phyloP scores from a whole-genome alignment of 2,888 invertebrate species.

The Salpingus planirostris region DNA sequence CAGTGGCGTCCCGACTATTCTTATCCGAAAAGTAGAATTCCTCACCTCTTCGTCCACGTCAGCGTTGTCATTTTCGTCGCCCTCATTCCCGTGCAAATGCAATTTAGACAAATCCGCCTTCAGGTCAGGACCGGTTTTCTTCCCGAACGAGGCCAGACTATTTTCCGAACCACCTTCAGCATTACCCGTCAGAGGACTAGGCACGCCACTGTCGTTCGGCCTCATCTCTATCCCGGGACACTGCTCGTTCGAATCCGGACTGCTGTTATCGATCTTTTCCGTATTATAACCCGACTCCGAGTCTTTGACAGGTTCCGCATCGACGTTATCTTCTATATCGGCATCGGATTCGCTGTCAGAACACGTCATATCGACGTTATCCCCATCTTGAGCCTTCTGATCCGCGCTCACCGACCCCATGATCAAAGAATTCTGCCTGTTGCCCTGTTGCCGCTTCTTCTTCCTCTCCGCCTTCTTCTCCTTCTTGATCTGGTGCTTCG shows the following conservation, averaged over 20 bases:
- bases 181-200: conserved; percentile 31
- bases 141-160: conserved; percentile 46
- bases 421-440: no score
- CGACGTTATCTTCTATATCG: conserved; percentile 71
- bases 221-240: conserved; percentile 29
- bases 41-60: no score
- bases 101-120: conserved; percentile 37
- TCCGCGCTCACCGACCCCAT: no score
- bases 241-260: conserved; percentile 33
- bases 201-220: conserved; percentile 35
- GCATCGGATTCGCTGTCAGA: conserved; percentile 68
- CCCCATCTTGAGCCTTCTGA: conserved; percentile 14
- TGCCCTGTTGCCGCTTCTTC: conserved; percentile 45
- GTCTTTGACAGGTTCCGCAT: conserved; percentile 38
- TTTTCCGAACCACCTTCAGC: conserved; percentile 26
- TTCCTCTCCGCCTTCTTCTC: conserved; percentile 51
- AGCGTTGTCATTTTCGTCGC: conserved; percentile 17
- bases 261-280: conserved; percentile 42
- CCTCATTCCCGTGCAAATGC: conserved; percentile 34
- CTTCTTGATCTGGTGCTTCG: conserved; percentile 59
- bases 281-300: conserved; percentile 64
- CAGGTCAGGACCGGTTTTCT: conserved; percentile 44
- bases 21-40: no score
- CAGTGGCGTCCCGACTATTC: no score
- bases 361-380: conserved; percentile 41